These are phyloP conservation scores for Netelia virgata DNA, from an alignment of 2,888 invertebrate species.

Conservation along the genomic window DNA sequence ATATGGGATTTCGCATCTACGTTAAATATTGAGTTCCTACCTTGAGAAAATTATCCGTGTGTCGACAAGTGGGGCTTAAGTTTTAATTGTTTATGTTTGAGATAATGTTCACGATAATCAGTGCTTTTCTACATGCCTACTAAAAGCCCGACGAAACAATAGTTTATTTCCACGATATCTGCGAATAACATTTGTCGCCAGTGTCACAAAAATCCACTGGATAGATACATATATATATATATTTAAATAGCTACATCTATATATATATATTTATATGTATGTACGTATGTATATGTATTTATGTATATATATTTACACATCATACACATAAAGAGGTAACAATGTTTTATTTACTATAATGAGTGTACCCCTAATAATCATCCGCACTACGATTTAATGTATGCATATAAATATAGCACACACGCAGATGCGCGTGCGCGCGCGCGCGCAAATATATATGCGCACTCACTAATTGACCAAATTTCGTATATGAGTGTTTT, in stretches of 20 bases:
- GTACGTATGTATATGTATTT: not conserved
- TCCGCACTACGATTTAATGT: too few species aligned
- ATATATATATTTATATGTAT: not conserved
- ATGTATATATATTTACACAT: not conserved
- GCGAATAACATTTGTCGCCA: not conserved
- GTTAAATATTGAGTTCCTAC: not conserved
- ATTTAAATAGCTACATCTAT: not conserved
- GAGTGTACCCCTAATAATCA: not conserved
- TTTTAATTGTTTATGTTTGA: conserved; percentile 41
- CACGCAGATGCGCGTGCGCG: too few species aligned
- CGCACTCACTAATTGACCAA: not conserved
- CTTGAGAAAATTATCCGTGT: conserved; percentile 26
- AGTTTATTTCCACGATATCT: conserved; percentile 5
- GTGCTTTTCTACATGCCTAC: conserved; percentile 19
- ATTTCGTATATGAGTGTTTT: not conserved
- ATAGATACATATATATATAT: conserved; percentile 2
- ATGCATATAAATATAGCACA: too few species aligned
- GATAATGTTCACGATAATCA: conserved; percentile 18
- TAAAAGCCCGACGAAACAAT: not conserved
- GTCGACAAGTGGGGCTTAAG: conserved; percentile 33
- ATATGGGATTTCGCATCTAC: conserved; percentile 17
- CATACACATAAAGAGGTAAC: not conserved
- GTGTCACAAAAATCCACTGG: conserved; percentile 3
- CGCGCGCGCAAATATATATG: too few species aligned
- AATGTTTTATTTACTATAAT: not conserved